Base-by-base conservation (phyloP, 2,797 vertebrate genomes). In the Aeoliscus strigatus region DNA sequence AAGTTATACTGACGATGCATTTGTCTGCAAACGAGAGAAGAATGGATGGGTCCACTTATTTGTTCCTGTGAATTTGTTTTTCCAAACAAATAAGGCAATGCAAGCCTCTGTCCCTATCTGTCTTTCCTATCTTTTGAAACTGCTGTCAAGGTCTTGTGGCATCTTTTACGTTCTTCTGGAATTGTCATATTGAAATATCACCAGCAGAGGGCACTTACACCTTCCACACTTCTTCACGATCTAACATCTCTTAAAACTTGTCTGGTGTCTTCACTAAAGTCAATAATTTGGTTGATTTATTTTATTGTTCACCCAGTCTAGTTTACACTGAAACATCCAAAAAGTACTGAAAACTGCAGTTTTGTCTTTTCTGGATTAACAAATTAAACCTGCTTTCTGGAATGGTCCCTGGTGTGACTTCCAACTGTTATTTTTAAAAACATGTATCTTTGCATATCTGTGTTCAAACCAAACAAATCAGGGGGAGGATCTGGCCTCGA, bases 161-260 rank as follows among this genome's bases (percentile, higher is more conserved):
- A 35, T 33, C 3, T 9, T 40, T 11, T 9, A 8, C 4, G 25
- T 25, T 27, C 31, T 13, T 39, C 8, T 8, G 11, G 4, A 29
- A 29, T 9, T 70, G 66, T 41, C 21, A 2, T 75, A 37, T 25
- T 47, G 12, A 7, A 41, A 5, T 23, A 4, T 14, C 27, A 23
- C 60, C 84, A 81, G 62, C 65, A 86, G 84, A 82, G 74, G 78
- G 72, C 14, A 39, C 34, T n/a, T 53, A 40, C 30, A 0, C 16
- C 33, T 66, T 52, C 65, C 45, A 51, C 30, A 54, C 24, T 15
- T 21, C 9, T 17, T 8, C 23, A 39, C 34, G 9, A 42, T 18
- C 10, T 14, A 26, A 10, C 4, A 3, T 37, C 21, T 41, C 24
- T 32, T 54, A 9, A 57, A n/a, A 14, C 14, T 26, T 47, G 8